phyloP scores from a whole-genome alignment of 2,888 invertebrate genomes.

The Macrosiphum euphorbiae region DNA sequence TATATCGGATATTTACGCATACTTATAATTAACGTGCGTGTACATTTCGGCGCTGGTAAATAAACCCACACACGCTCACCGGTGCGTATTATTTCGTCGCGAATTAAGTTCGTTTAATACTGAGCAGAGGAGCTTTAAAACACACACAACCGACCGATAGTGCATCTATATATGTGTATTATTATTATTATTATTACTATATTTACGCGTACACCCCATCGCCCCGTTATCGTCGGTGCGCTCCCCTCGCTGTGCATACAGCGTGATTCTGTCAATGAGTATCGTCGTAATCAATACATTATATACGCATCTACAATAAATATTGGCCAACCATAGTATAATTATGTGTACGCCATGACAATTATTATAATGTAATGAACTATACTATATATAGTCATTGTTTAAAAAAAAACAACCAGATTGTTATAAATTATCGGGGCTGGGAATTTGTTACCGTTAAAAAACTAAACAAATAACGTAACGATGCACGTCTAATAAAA shows the following conservation, averaged over 20 bases:
- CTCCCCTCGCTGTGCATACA: neutral
- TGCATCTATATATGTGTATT: neutral
- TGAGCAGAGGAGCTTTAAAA: neutral
- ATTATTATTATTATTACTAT: neutral
- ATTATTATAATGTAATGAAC: neutral
- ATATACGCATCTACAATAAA: too few species aligned
- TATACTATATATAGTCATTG: neutral
- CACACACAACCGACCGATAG: neutral
- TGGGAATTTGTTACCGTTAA: neutral
- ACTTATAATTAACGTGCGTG: neutral
- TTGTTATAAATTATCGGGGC: too few species aligned
- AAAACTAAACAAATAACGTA: neutral
- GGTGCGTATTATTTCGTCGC: neutral
- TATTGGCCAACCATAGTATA: neutral
- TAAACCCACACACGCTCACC: neutral
- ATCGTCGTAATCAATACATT: too few species aligned
- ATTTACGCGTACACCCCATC: neutral
- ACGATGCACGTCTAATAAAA: neutral
- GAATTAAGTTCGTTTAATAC: constrained; percentile 14
- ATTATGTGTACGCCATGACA: too few species aligned
- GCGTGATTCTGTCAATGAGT: neutral
- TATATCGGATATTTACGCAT: neutral
- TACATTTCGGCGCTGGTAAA: neutral
- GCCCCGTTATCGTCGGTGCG: neutral
- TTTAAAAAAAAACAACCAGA: neutral